Conservation (phyloP, 2,888 invertebrate species). For the Stenurella melanura region DNA sequence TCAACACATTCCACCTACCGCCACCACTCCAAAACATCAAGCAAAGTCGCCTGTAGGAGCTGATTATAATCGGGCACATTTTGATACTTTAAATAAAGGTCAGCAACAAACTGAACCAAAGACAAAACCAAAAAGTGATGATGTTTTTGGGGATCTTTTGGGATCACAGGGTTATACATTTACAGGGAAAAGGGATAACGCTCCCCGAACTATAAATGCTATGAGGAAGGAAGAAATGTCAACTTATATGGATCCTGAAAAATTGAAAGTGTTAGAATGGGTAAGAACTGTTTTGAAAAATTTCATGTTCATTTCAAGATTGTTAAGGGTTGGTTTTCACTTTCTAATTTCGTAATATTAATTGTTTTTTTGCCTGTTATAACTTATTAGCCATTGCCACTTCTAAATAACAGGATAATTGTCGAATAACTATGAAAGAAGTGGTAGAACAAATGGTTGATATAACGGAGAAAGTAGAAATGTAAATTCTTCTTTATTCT, state of each 20-base stretch:
- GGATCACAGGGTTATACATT: conserved; percentile 94
- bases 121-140: conserved; percentile 74
- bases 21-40: conserved; percentile 65
- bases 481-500: too few relatives aligned
- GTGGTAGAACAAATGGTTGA: too few relatives aligned
- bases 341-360: too few relatives aligned
- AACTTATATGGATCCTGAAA: conserved; percentile 94
- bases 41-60: conserved; percentile 73
- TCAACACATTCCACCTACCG: conserved; percentile 63
- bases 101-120: conserved; percentile 56
- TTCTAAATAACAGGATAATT: too few relatives aligned
- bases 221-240: conserved; percentile 93
- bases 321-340: too few relatives aligned
- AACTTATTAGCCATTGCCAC: too few relatives aligned
- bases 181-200: conserved; percentile 81
- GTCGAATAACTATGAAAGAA: too few relatives aligned
- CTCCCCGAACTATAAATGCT: conserved; percentile 92
- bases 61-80: conserved; percentile 82
- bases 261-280: conserved; percentile 88
- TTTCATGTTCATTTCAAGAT: too few relatives aligned
- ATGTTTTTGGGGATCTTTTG: conserved; percentile 93
- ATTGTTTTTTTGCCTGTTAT: too few relatives aligned
- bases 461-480: too few relatives aligned
- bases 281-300: conserved; percentile 71
- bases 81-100: conserved; percentile 75